Conservation (phyloP, 2,797 vertebrate species). For the Gila robusta region DNA sequence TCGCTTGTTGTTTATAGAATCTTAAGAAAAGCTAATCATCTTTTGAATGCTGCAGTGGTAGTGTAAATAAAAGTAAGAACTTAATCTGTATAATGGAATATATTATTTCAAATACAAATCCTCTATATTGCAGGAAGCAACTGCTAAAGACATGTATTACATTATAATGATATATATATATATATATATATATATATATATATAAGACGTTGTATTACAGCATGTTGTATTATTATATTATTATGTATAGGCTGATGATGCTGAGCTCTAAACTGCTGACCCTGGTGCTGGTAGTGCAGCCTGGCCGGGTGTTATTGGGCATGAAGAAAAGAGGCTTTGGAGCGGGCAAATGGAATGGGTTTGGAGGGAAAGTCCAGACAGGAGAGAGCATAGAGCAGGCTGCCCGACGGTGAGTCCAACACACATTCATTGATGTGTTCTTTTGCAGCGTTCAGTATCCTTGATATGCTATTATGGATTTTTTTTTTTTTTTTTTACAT, state of each 20-base stretch:
- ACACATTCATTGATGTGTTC: not conserved
- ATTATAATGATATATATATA: no score
- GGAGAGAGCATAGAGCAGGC: constrained; percentile 91
- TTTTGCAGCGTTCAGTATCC: not conserved
- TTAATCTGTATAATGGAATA: not conserved
- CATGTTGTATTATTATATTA: not conserved
- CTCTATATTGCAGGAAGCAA: not conserved
- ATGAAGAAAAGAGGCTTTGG: constrained; percentile 98
- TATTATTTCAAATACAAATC: not conserved
- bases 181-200: no score
- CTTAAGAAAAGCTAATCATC: not conserved
- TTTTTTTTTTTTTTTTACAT: not conserved
- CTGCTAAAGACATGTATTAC: no score
- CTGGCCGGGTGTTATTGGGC: constrained; percentile 86
- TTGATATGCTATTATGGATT: not conserved
- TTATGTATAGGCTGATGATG: constrained; percentile 81
- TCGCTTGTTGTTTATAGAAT: not conserved
- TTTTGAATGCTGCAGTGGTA: not conserved
- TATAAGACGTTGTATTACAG: not conserved
- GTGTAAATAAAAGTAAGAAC: not conserved
- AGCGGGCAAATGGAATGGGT: constrained; percentile 93
- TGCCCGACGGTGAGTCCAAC: constrained; percentile 84
- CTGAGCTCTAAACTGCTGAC: constrained; percentile 84
- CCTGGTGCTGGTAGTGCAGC: constrained; percentile 89
- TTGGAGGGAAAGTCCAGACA: constrained; percentile 90